Evolutionary conservation across 1,140 invertebrate genomes (phyloP).

Genomic region (Listronotus oregonensis): DNA sequence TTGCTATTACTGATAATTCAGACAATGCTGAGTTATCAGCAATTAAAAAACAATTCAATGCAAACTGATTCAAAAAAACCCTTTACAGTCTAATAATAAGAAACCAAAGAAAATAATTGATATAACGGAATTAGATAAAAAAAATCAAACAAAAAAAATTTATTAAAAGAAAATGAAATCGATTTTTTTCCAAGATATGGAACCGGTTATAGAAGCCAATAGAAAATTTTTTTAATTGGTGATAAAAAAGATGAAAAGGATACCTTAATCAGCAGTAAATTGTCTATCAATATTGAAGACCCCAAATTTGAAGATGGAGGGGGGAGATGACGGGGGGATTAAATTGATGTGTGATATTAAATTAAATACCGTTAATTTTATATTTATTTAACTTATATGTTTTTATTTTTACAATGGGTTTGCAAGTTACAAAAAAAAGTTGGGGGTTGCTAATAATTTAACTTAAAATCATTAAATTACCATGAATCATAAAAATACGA

Average conservation of each 20-base stretch:
- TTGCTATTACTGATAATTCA: background rate
- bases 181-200: conserved; percentile 86
- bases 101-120: conserved; percentile 60
- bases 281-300: conserved; percentile 39
- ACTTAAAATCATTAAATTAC: too few species aligned
- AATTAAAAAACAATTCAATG: background rate
- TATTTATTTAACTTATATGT: too few species aligned
- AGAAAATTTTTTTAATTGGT: conserved; percentile 52
- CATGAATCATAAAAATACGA: too few species aligned
- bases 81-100: conserved; percentile 14
- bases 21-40: background rate
- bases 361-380: too few species aligned
- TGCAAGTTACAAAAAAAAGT: too few species aligned
- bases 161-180: conserved; percentile 62
- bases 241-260: conserved; percentile 26
- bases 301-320: conserved; percentile 48
- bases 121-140: conserved; percentile 75
- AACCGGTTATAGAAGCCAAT: conserved; percentile 74
- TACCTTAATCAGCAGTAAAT: conserved; percentile 37
- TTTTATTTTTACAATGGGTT: too few species aligned
- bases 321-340: conserved; percentile 47
- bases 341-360: background rate
- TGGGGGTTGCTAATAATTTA: too few species aligned
- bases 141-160: conserved; percentile 63
- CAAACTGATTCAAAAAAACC: conserved; percentile 3